Evolutionary conservation across 2,113 vertebrate species (phyloP), one percentile per base, ranked within the genome.

Genomic region (Ptilonorhynchus violaceus): DNA sequence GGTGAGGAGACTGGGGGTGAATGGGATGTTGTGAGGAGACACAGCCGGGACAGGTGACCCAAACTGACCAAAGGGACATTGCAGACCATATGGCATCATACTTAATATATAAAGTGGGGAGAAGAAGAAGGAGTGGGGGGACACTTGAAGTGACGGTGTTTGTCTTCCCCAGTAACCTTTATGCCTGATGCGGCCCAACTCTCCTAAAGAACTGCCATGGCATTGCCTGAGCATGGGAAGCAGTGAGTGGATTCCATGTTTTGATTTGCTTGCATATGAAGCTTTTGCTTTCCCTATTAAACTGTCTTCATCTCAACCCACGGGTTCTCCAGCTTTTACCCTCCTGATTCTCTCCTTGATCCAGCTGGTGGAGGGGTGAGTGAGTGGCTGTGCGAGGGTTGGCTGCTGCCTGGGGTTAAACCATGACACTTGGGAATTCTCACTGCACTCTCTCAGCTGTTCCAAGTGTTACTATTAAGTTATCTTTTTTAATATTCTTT

Each of bases 281-380:
- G 10, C 17, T n/a, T 81, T 67, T 59, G 7, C 11, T n/a, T 82
- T 82, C 15, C 31, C 44, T 21, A 30, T 33, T 17, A n/a, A 67
- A 30, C 13, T 41, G 25, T 4, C 9, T 52, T 73, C 66, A 20
- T 37, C 59, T 81, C 33, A 59, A 7, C 10, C 33, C 23, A 17
- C 16, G 37, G 6, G 6, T 44, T 66, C 15, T 59, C 27, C 39
- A 37, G 37, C 15, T 39, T 37, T 67, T 10, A 66, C 8, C 33
- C 44, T 74, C 66, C 5, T 1, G 0, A n/a, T 30, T 46, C 3
- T 14, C 27, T 52, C 27, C 27, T 9, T 12, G 2, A 2, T 66
- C 15, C 18, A 8, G 19, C 44, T 66, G 22, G 14, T 42, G 7
- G 6, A 9, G 3, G 11, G 58, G 11, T 44, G 11, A 37, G 52